Evolutionary conservation across 2,888 invertebrate genomes (phyloP).

Genomic region (Folsomia candida): DNA sequence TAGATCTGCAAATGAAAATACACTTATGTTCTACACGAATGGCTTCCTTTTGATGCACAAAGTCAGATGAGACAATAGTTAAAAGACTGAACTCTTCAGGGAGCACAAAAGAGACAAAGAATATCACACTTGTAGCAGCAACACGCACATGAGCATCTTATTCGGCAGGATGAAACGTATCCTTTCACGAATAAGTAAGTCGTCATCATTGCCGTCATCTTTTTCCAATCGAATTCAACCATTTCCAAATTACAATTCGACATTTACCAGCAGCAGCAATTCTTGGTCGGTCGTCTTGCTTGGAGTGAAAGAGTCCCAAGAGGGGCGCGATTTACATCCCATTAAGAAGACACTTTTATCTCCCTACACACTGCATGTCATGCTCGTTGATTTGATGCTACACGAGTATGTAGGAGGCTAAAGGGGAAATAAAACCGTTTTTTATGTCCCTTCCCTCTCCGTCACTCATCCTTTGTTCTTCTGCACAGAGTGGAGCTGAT

Average conservation of each 20-base stretch:
- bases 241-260: background rate
- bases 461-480: background rate
- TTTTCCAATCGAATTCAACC: background rate
- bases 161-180: no score
- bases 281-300: no score
- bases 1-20: no score
- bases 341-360: constrained; percentile 13
- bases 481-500: background rate
- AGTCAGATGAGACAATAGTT: constrained; percentile 19
- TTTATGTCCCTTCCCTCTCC: background rate
- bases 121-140: constrained; percentile 35
- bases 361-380: no score
- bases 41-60: no score
- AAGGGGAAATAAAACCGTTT: background rate
- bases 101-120: constrained; percentile 40
- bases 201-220: constrained; percentile 8
- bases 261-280: background rate
- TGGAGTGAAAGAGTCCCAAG: background rate
- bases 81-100: constrained; percentile 33
- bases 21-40: no score
- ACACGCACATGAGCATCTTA: no score
- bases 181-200: no score
- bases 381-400: background rate
- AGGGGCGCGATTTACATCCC: constrained; percentile 29
- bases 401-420: background rate